Base-by-base conservation (phyloP, 2,797 vertebrate genomes). In the Artibeus lituratus region DNA sequence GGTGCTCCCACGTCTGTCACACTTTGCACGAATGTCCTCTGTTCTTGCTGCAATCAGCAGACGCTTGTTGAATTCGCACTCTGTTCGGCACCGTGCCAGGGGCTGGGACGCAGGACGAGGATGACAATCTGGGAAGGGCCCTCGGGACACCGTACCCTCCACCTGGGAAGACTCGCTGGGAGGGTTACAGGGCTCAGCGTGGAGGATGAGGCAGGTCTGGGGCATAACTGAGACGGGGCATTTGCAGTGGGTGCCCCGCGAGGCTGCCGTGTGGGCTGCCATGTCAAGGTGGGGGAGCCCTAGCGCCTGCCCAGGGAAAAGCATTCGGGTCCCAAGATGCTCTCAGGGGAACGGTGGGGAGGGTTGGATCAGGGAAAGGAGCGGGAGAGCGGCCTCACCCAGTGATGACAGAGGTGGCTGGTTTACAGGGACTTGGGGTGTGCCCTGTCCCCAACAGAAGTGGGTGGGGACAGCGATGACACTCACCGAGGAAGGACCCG, bases 161-260 rank as follows among this genome's bases (percentile, higher is more conserved):
- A 14, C n/a, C 76, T 5, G 7, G 2, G 29, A 32, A 21, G 44
- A 9, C 7, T 1, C 2, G 0, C 0, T 12, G 5, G 1, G 22
- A 3, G 12, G 24, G 0, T n/a, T n/a, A n/a, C n/a, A n/a, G 22
- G 6, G 49, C 16, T 0, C 0, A 2, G 15, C 0, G 0, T 0
- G 26, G 57, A 16, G 51, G 35, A 8, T 1, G 74, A 24, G 37
- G 29, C 47, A 1, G 7, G 19, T 2, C 3, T 5, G 7, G 11
- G 0, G 29, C 42, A 2, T 5, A 19, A 37, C 42, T 0, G 2
- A 39, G 32, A 2, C 32, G 77, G 44, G 0, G 5, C 0, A 24
- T 10, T 59, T 59, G 2, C 2, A 14, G 81, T 49, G 55, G 1
- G 3, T 3, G 9, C 62, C 18, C 42, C 2, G 3, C 1, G 10